phyloP scores from a whole-genome alignment of 2,888 invertebrate species.

The Sipha maydis region DNA sequence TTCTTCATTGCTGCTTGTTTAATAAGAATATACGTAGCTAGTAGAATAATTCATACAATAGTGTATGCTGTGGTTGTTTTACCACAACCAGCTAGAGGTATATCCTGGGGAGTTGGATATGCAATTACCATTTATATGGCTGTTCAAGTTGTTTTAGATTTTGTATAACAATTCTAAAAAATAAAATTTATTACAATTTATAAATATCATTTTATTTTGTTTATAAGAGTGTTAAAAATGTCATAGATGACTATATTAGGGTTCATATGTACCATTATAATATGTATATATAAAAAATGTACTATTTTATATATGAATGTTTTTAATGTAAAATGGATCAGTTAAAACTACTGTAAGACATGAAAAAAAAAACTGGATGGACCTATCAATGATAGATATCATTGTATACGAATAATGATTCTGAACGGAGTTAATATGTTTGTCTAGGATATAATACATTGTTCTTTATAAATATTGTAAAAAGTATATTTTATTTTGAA shows the following conservation, averaged over 20 bases:
- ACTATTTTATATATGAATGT: not conserved
- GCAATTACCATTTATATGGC: constrained; percentile 60
- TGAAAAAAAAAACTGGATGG: not conserved
- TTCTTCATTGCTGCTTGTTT: constrained; percentile 70
- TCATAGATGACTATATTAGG: no score
- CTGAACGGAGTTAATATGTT: no score
- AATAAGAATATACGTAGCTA: constrained; percentile 72
- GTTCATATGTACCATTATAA: no score
- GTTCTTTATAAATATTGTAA: no score
- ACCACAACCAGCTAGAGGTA: constrained; percentile 72
- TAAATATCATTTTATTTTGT: not conserved
- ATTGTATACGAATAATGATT: no score
- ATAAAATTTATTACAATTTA: not conserved
- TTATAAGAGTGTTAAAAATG: not conserved
- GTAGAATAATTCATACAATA: constrained; percentile 74
- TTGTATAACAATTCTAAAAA: constrained; percentile 10
- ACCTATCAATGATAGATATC: no score
- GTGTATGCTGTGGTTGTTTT: constrained; percentile 74
- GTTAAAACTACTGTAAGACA: not conserved
- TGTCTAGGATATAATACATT: no score
- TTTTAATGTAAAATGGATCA: not conserved
- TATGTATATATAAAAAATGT: no score
- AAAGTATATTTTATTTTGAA: no score
- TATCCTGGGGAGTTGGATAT: constrained; percentile 69
- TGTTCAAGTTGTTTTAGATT: constrained; percentile 24